Conservation (phyloP, 2,888 invertebrate genomes). For the Himalopsyche tibetana region DNA sequence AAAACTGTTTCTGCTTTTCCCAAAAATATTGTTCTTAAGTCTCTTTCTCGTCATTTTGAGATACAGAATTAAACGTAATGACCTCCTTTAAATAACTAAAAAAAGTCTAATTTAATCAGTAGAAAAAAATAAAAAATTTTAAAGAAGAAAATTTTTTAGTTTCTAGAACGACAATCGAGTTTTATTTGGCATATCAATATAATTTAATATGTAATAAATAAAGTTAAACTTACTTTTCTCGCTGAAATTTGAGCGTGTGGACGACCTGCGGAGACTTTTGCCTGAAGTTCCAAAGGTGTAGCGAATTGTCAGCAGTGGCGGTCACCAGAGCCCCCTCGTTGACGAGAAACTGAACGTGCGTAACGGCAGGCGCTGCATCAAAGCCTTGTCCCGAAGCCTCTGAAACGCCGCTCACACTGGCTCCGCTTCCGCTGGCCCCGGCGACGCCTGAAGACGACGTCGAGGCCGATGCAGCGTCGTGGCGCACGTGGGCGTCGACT, state of each 20-base stretch:
- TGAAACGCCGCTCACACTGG: background rate
- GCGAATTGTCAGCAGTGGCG: constrained; percentile 95
- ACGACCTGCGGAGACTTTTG: constrained; percentile 96
- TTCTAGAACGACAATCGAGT: too few relatives aligned
- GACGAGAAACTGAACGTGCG: constrained; percentile 94
- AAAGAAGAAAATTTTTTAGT: too few relatives aligned
- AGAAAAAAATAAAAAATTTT: too few relatives aligned
- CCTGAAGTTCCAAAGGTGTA: constrained; percentile 98
- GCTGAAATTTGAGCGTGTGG: constrained; percentile 97
- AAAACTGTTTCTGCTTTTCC: too few relatives aligned
- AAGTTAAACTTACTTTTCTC: constrained; percentile 85
- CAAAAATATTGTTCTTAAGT: too few relatives aligned
- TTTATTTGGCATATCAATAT: too few relatives aligned
- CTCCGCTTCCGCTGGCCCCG: constrained; percentile 69
- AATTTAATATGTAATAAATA: background rate
- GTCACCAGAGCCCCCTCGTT: constrained; percentile 98
- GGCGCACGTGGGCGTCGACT: constrained; percentile 95
- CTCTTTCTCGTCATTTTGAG: too few relatives aligned
- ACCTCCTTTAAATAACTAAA: too few relatives aligned
- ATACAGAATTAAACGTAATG: too few relatives aligned
- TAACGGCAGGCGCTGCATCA: constrained; percentile 80
- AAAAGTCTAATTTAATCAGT: too few relatives aligned
- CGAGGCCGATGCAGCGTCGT: constrained; percentile 79
- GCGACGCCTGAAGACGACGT: constrained; percentile 72
- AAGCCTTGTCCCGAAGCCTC: constrained; percentile 6